Conservation (phyloP, 2,888 invertebrate genomes). For the Arge pagana region DNA sequence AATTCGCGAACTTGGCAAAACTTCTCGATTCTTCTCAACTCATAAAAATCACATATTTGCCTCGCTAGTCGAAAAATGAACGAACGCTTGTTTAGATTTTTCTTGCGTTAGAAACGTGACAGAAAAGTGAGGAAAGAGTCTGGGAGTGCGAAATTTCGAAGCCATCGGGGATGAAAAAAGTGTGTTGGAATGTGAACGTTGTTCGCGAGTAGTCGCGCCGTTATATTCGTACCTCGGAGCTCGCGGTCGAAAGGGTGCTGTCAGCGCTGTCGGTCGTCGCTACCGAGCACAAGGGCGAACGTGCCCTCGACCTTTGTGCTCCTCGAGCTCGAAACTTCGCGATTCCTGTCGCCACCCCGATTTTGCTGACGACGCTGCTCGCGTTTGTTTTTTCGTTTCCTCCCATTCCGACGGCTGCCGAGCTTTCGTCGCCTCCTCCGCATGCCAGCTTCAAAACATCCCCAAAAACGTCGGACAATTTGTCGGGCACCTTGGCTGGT, state of each 20-base stretch:
- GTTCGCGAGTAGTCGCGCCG: too few species aligned
- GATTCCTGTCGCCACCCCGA: slow-evolving; percentile 48
- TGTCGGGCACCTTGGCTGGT: slow-evolving; percentile 55
- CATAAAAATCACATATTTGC: too few species aligned
- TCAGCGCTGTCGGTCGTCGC: slow-evolving; percentile 48
- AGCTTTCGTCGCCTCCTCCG: slow-evolving; percentile 38
- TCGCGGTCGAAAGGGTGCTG: slow-evolving; percentile 46
- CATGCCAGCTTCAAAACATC: slow-evolving; percentile 55
- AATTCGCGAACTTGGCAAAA: too few species aligned
- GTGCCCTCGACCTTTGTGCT: slow-evolving; percentile 43
- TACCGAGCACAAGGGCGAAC: slow-evolving; percentile 47
- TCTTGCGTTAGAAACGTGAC: too few species aligned
- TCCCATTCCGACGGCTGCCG: slow-evolving; percentile 33
- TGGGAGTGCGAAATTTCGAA: too few species aligned
- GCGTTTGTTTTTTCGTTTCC: slow-evolving; percentile 28
- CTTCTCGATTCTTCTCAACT: too few species aligned
- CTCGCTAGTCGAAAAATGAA: too few species aligned
- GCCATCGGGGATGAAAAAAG: too few species aligned
- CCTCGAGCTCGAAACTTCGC: slow-evolving; percentile 49
- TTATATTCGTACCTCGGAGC: slow-evolving; percentile 46
- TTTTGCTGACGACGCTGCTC: slow-evolving; percentile 39
- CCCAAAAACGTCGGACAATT: slow-evolving; percentile 53
- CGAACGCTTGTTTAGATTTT: too few species aligned
- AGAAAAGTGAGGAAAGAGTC: too few species aligned
- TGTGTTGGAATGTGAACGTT: too few species aligned